A percentile compares a stretch with the other conserved stretches of the same genome.
phyloP scores from a whole-genome alignment of 2,888 invertebrate species.

The Alitta virens region DNA sequence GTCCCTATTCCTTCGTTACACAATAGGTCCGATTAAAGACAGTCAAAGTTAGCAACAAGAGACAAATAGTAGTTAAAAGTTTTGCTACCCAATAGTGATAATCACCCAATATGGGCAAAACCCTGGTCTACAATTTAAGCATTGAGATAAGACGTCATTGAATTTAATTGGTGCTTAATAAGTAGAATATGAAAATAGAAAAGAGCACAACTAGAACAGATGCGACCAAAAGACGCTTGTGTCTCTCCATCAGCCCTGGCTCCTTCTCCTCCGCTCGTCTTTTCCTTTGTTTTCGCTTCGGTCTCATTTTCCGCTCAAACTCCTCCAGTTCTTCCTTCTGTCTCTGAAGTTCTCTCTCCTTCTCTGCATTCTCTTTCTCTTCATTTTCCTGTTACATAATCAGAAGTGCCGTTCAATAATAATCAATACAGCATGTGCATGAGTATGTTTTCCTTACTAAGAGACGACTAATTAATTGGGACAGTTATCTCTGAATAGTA shows the following conservation, averaged over 20 bases:
- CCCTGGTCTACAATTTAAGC: no score
- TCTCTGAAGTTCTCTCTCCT: slow-evolving; percentile 42
- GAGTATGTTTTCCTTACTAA: no score
- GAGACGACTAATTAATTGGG: neutral
- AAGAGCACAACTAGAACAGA: slow-evolving; percentile 22
- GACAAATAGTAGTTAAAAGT: no score
- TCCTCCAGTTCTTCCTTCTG: slow-evolving; percentile 50
- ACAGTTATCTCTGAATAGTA: neutral
- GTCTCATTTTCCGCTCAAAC: slow-evolving; percentile 51
- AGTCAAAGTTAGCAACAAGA: no score
- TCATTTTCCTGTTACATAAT: slow-evolving; percentile 35
- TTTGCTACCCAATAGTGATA: no score
- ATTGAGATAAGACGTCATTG: no score
- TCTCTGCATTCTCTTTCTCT: slow-evolving; percentile 39
- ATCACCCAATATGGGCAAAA: no score
- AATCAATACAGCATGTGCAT: no score
- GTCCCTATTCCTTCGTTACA: no score
- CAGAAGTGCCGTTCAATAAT: neutral
- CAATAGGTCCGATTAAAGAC: no score
- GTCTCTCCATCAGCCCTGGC: slow-evolving; percentile 17
- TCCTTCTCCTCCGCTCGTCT: slow-evolving; percentile 25
- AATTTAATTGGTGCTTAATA: no score
- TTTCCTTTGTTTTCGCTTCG: slow-evolving; percentile 40
- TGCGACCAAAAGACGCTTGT: slow-evolving; percentile 21
- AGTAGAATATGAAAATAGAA: slow-evolving; percentile 22